phyloP scores from a whole-genome alignment of 1,140 invertebrate genomes.

The Psilanteris sp. region DNA sequence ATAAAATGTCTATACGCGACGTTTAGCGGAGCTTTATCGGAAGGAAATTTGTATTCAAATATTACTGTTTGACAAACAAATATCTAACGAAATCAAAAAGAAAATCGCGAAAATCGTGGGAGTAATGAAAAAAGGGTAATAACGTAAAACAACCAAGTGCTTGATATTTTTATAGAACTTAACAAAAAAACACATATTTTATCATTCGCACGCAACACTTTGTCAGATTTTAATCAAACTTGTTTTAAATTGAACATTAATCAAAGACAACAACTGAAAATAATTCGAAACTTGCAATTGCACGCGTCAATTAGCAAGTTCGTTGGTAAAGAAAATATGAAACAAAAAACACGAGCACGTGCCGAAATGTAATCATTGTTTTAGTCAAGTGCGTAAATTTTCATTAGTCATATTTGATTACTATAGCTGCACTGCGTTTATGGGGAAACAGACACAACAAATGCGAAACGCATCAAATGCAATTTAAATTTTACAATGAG shows the following conservation, averaged over 20 bases:
- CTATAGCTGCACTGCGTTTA: background rate
- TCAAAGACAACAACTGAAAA: slow-evolving; percentile 15
- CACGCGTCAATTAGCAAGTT: slow-evolving; percentile 8
- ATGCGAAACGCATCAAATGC: background rate
- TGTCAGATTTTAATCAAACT: slow-evolving; percentile 6
- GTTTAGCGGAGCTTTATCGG: slow-evolving; percentile 27
- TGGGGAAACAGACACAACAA: too few species aligned
- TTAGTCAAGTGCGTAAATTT: slow-evolving; percentile 1
- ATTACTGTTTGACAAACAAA: slow-evolving; percentile 45
- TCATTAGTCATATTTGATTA: slow-evolving; percentile 15
- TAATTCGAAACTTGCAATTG: background rate
- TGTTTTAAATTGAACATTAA: slow-evolving; percentile 29
- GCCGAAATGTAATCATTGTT: slow-evolving; percentile 4
- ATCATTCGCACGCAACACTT: background rate
- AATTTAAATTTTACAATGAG: slow-evolving; percentile 5
- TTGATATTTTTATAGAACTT: background rate
- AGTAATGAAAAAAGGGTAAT: background rate
- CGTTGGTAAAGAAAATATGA: background rate
- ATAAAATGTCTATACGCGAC: slow-evolving; percentile 37
- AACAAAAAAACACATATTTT: background rate
- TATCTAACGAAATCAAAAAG: slow-evolving; percentile 15
- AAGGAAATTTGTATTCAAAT: slow-evolving; percentile 43
- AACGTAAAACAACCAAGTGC: slow-evolving; percentile 1
- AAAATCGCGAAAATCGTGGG: background rate
- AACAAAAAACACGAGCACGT: too few species aligned